Conservation (phyloP, 2,797 vertebrate genomes). For the Tokudaia tokunoshimensis region DNA sequence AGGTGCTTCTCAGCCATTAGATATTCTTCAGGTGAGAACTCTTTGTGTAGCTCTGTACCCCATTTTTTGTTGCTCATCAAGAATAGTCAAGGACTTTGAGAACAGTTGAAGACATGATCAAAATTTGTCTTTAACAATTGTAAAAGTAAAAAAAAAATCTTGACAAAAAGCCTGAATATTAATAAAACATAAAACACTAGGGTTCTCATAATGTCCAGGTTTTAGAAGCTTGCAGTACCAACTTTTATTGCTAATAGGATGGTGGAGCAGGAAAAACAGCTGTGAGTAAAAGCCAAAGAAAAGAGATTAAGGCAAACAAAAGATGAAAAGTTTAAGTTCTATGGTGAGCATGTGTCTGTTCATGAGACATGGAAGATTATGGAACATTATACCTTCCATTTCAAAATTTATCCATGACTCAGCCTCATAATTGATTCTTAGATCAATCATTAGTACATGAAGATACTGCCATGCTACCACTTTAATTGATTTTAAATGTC, state of each 20-base stretch:
- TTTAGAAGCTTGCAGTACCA: background rate
- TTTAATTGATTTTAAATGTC: slow-evolving; percentile 79
- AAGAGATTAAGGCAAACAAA: background rate
- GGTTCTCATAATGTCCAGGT: background rate
- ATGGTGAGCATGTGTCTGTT: background rate
- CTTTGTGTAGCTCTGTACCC: no score
- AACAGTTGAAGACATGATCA: background rate
- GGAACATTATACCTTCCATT: background rate
- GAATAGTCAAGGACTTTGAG: background rate
- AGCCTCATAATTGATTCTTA: slow-evolving; percentile 43
- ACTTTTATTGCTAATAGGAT: background rate
- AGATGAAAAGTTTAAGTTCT: background rate
- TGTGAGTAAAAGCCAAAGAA: background rate
- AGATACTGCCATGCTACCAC: slow-evolving; percentile 35
- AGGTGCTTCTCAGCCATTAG: no score
- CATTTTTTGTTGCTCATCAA: background rate
- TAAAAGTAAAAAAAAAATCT: background rate
- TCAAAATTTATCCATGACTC: slow-evolving; percentile 33
- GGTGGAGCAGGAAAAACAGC: background rate
- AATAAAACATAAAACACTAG: background rate
- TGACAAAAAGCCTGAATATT: background rate
- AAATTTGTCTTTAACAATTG: slow-evolving; percentile 8
- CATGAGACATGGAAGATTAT: background rate
- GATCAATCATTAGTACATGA: slow-evolving; percentile 54
- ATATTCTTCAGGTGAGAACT: no score